phyloP scores from a whole-genome alignment of 2,113 vertebrate genomes.

The Pycnonotus jocosus region DNA sequence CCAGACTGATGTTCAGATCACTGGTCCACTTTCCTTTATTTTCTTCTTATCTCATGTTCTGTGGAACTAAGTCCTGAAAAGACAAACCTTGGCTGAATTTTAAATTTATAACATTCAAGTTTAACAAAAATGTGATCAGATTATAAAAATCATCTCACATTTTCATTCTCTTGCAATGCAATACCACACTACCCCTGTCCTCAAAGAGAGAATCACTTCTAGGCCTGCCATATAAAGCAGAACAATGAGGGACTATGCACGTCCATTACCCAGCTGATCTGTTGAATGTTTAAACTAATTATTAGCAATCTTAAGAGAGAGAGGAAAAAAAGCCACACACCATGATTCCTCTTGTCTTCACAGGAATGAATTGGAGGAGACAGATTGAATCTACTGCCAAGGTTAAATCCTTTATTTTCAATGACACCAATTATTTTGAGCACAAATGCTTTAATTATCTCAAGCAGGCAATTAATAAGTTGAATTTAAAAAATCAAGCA shows the following conservation, averaged over 20 bases:
- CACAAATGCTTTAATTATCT: slow-evolving; percentile 63
- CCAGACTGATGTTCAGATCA: neutral
- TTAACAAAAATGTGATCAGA: neutral
- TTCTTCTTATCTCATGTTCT: neutral
- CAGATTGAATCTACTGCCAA: slow-evolving; percentile 51
- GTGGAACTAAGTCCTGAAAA: neutral
- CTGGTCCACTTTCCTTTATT: neutral
- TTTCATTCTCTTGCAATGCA: neutral
- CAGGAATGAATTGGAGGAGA: slow-evolving; percentile 40
- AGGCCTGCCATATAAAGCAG: neutral
- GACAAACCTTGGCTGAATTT: neutral
- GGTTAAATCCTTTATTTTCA: slow-evolving; percentile 62
- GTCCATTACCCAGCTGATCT: neutral
- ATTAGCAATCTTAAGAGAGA: slow-evolving; percentile 16
- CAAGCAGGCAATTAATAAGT: slow-evolving; percentile 61
- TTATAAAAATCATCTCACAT: neutral
- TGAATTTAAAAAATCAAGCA: slow-evolving; percentile 49
- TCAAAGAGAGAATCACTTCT: neutral
- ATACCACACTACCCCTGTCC: neutral
- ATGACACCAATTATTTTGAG: slow-evolving; percentile 64
- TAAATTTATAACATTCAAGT: neutral
- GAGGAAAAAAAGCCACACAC: neutral
- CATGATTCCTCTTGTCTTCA: neutral
- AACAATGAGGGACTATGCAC: neutral
- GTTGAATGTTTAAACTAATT: slow-evolving; percentile 38